phyloP scores from a whole-genome alignment of 2,113 vertebrate genomes.

The Osmerus mordax region DNA sequence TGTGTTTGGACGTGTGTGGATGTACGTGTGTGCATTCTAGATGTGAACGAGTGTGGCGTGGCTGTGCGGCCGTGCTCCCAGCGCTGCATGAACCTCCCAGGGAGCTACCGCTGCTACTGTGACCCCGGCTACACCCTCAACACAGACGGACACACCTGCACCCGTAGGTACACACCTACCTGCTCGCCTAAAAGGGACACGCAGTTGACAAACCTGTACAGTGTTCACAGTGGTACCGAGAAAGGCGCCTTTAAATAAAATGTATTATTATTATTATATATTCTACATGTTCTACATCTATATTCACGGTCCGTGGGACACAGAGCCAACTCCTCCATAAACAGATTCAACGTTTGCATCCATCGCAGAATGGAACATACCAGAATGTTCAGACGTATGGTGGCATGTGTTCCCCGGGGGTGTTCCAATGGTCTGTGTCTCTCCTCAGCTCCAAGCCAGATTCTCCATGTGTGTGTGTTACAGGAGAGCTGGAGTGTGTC shows the following conservation, averaged over 20 bases:
- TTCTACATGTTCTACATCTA: too few species aligned
- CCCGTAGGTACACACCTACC: conserved; percentile 46
- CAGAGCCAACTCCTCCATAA: too few species aligned
- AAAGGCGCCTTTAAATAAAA: not conserved
- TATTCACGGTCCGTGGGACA: too few species aligned
- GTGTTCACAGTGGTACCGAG: not conserved
- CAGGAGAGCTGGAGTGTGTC: conserved; percentile 59
- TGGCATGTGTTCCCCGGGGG: conserved; percentile 20
- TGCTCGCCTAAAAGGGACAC: not conserved
- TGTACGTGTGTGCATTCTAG: conserved; percentile 37
- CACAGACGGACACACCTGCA: conserved; percentile 64
- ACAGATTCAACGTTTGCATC: too few species aligned
- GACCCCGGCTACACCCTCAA: conserved; percentile 62
- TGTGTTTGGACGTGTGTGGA: not conserved
- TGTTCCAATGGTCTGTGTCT: conserved; percentile 33
- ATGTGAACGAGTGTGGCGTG: conserved; percentile 72
- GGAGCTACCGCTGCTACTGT: conserved; percentile 70
- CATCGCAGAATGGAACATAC: not conserved
- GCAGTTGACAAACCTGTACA: not conserved
- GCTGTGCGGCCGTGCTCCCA: conserved; percentile 59
- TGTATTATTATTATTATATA: too few species aligned
- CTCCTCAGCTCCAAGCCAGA: conserved; percentile 36
- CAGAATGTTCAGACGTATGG: not conserved
- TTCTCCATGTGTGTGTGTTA: conserved; percentile 45
- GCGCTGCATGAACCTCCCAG: conserved; percentile 70